Base-by-base conservation (phyloP, 2,797 vertebrate genomes). In the Hippocampus kuda region DNA sequence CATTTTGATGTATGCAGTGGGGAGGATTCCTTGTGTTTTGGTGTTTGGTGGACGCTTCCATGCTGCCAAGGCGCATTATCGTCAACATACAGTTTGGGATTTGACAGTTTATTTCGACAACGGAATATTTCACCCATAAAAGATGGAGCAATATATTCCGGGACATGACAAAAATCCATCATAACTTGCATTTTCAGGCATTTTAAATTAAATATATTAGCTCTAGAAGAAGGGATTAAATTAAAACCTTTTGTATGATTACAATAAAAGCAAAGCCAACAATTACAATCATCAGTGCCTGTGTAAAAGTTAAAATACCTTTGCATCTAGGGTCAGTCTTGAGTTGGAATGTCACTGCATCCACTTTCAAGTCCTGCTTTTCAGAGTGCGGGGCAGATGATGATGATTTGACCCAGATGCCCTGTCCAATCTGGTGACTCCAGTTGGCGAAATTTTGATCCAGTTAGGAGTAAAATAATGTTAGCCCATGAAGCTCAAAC, bases 171-270 rank as follows among this genome's bases (percentile, higher is more conserved):
- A 69, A 80, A 75, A 70, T 61, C 53, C 49, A 48, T 78, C 46
- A 75, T 71, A 70, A 83, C 66, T 72, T 72, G 63, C 56, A 77
- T 67, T 79, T 81, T 72, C 59, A 66, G 68, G 65, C 70, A 62
- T 65, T 83, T 88, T 85, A 87, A 88, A 86, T 86, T 85, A 89
- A 85, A 81, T 86, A 84, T 80, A 85, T 85, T 85, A 84, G 77
- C 81, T 86, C 81, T 74, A 80, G 73, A 75, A 82, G 74, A 85
- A 77, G 70, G 76, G 80, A 80, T 78, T 77, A 82, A 73, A 79
- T 62, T 68, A 38, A 34, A 73, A 79, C 68, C 71, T 22, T 20
- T 20, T 74, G 72, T 53, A 79, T 56, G 71, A 84, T 77, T 76
- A 38, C 76, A 76, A 79, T 88, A 85, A 88, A 90, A 87, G 81